Evolutionary conservation across 2,113 vertebrate species (phyloP), one percentile per base, ranked within the genome.

Genomic region (Vulpes ferrilata): DNA sequence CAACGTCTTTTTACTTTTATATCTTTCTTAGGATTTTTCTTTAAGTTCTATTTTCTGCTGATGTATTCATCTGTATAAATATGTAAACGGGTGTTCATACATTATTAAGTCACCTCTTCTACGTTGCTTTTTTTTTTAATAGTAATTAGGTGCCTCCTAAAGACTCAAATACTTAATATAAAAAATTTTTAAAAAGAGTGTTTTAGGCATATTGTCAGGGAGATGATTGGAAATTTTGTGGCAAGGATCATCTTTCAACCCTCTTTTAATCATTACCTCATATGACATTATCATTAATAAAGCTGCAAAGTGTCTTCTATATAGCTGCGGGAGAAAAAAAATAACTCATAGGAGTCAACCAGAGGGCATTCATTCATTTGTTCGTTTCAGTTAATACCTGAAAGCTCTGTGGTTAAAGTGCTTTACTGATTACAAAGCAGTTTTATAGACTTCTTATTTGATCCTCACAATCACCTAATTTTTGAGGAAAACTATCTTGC

Each of bases 161-260:
- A 62, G 86, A 95, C 38, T 43, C 27, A 80, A 95, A 74, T 3
- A 27, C 32, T 23, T 79, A 82, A 32, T 79, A 43, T 9, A 86
- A 78, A 96, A 48, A 86, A 17, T 43, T 64, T 27, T 27, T 92
- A 95, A 93, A 67, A 93, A 89, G 32, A 79, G 1, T 80, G 48
- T 67, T 88, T 92, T 51, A 48, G 11, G n/a, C 20, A 25, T 90
- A 79, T 35, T 67, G 43, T 88, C 65, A 71, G 20, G 30, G 51
- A 84, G n/a, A 91, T 43, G 65, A 74, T 19, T 62, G 78, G 59
- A 95, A 93, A 93, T 67, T 48, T 43, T 59, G 22, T 51, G 38
- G 19, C 9, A 65, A 81, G 11, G 9, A 76, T 35, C 32, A 71
- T 67, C 32, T 84, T 69, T 91, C 32, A 60, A 11, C 6, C 16